A percentile compares a stretch with the other conserved stretches of the same genome.
phyloP scores from a whole-genome alignment of 1,140 invertebrate genomes.

The Lycorma delicatula region DNA sequence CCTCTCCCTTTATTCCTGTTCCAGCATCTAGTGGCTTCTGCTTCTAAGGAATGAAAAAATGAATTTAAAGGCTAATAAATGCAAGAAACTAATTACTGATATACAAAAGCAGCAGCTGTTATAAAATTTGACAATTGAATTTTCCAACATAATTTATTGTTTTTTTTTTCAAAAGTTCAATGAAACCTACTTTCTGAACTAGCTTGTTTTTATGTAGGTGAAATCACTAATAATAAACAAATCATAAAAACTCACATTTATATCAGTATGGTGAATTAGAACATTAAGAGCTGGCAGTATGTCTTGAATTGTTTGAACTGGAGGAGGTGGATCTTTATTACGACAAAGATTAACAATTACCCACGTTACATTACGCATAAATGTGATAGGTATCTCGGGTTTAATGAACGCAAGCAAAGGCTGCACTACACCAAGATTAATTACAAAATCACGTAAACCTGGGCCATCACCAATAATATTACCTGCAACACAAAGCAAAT shows the following conservation, averaged over 20 bases:
- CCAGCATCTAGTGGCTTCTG: no score
- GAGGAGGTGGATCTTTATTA: conserved; percentile 89
- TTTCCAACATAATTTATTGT: no score
- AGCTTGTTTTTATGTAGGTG: no score
- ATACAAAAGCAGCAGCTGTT: no score
- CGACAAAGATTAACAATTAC: conserved; percentile 95
- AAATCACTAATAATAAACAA: not conserved
- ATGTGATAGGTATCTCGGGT: conserved; percentile 85
- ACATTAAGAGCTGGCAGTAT: conserved; percentile 89
- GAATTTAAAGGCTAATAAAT: no score
- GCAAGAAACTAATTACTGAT: no score
- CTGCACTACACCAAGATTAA: conserved; percentile 79
- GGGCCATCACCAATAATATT: conserved; percentile 94
- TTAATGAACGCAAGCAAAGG: conserved; percentile 86
- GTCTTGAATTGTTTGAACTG: conserved; percentile 77
- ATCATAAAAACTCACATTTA: conserved; percentile 64
- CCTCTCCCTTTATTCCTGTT: no score
- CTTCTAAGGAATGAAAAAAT: no score
- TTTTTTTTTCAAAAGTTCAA: no score
- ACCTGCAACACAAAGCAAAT: no score
- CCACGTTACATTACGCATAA: conserved; percentile 96
- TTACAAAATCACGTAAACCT: conserved; percentile 81
- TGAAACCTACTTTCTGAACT: no score
- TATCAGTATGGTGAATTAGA: conserved; percentile 92
- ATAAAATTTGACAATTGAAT: no score